Evolutionary conservation across 2,888 invertebrate species (phyloP).

Genomic region (Yponomeuta malinellus): DNA sequence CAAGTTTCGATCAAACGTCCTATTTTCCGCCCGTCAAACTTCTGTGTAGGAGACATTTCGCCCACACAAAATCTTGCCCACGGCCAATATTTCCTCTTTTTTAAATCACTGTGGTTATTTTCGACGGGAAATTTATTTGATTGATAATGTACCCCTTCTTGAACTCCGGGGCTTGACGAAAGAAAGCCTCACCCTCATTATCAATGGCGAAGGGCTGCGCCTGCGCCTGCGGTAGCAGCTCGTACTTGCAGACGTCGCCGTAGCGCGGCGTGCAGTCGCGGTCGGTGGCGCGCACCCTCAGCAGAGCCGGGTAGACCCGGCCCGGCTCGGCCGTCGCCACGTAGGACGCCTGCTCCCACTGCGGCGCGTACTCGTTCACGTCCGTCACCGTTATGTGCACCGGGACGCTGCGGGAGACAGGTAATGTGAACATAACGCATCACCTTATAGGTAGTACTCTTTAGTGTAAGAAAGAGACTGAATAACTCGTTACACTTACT

Average conservation of each 20-base stretch:
- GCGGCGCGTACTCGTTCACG: slow-evolving; percentile 96
- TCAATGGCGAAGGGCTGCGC: slow-evolving; percentile 91
- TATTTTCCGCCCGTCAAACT: too few species aligned
- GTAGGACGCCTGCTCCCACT: slow-evolving; percentile 93
- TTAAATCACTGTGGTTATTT: too few species aligned
- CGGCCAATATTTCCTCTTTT: too few species aligned
- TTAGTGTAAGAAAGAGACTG: too few species aligned
- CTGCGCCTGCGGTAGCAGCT: slow-evolving; percentile 88
- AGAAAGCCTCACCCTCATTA: slow-evolving; percentile 81
- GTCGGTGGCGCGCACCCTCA: slow-evolving; percentile 94
- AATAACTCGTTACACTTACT: too few species aligned
- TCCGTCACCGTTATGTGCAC: slow-evolving; percentile 96
- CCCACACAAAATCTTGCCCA: too few species aligned
- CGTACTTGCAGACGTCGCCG: slow-evolving; percentile 98
- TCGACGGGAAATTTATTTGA: too few species aligned
- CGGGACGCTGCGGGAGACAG: slow-evolving; percentile 80
- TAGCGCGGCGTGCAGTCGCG: slow-evolving; percentile 96
- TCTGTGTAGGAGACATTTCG: too few species aligned
- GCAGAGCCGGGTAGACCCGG: slow-evolving; percentile 90
- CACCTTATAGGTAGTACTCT: too few species aligned
- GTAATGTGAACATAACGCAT: not conserved
- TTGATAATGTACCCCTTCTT: too few species aligned
- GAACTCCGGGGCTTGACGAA: too few species aligned
- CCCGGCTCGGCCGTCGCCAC: slow-evolving; percentile 94
- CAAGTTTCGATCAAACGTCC: too few species aligned